These are phyloP conservation scores for Numenius phaeopus DNA, from an alignment of 2,797 vertebrate species.

Conservation along the genomic window DNA sequence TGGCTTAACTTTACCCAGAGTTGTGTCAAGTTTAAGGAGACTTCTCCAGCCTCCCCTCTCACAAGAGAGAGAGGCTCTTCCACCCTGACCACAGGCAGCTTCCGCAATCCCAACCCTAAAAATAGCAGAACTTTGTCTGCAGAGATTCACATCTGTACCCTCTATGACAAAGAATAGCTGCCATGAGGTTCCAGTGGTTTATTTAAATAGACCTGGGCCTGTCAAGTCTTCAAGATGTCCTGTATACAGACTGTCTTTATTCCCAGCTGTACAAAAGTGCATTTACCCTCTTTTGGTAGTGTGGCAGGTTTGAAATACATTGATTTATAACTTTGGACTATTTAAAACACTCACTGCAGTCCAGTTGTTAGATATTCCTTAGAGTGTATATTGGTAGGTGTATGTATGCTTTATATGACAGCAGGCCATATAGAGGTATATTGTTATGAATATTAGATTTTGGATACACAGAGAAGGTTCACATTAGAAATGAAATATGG, in stretches of 20 bases:
- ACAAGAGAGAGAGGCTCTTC: neutral
- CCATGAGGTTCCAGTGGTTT: neutral
- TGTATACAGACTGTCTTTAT: neutral
- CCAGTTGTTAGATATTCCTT: neutral
- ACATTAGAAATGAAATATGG: neutral
- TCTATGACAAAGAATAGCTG: neutral
- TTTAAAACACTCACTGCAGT: neutral
- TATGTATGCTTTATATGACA: neutral
- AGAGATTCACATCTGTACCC: neutral
- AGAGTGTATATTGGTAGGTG: neutral
- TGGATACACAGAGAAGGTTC: neutral
- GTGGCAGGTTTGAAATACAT: neutral
- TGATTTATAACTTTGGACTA: neutral
- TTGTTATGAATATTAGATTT: neutral
- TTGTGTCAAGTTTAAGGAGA: neutral
- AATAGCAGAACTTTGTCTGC: neutral
- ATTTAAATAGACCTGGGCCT: neutral
- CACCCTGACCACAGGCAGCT: neutral
- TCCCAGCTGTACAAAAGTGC: neutral
- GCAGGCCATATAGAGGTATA: neutral
- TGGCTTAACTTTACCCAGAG: neutral
- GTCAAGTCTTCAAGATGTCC: neutral
- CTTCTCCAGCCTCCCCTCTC: neutral
- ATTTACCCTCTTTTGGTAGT: neutral
- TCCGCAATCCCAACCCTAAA: neutral